Base-by-base conservation (phyloP, 2,113 vertebrate genomes). In the Triplophysa dalaica region DNA sequence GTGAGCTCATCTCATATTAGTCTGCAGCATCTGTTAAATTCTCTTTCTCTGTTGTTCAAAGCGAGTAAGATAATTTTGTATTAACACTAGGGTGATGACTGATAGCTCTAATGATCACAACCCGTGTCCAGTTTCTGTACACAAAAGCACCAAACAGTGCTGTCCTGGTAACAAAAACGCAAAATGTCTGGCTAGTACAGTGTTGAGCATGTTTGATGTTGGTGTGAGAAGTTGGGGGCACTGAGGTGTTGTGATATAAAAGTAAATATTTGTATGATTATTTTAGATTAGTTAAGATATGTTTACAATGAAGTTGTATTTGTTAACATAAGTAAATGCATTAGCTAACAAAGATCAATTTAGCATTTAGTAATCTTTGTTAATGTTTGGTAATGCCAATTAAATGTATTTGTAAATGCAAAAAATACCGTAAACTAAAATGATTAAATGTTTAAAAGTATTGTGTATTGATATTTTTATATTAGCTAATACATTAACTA, bases 1-100 rank as follows among this genome's bases (percentile, higher is more conserved):
- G 82, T 85, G 83, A 87, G 82, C 73, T 85, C 80, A 85, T 85
- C 65, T 45, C 60, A 14, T 43, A 67, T 50, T 67, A 29, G 74
- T 52, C 45, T 69, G 41, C 26, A 54, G 66, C 82, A 85, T 78
- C 75, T 86, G 80, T 12, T 75, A 41, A 64, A 75, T 61, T 81
- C 77, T 79, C 8, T 29, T 29, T 60, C 56, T n/a, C 16, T 50
- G 70, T 73, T 83, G 45, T 76, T 65, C 22, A 45, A 24, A 61
- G 63, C 29, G 50, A n/a, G 50, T 77, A 77, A 84, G 54, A 21
- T 77, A 19, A 81, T 68, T 21, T 16, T 70, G 64, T 21, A 17
- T 77, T 38, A 73, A 61, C 66, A 17, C 58, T 38, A n/a, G 19
- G 24, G 50, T 84, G 58, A 70, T 70, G 17, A 78, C n/a, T 68